A percentile compares a stretch with the other conserved stretches of the same genome.
Conservation (phyloP, 2,888 invertebrate genomes). For the Graphium colonna region DNA sequence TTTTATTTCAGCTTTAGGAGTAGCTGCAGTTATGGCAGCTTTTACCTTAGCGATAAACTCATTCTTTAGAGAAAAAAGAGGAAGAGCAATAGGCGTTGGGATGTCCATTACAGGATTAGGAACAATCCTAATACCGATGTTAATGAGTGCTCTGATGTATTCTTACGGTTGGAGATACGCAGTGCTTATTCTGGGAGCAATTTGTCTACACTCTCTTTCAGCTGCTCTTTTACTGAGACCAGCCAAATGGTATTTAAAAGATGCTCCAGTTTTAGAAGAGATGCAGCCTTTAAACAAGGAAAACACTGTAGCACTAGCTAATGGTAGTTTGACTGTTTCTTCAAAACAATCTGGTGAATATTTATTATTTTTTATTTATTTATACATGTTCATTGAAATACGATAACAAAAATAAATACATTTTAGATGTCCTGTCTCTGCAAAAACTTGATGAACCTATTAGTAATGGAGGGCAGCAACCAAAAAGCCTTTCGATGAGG, state of each 20-base stretch:
- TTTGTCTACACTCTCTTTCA: conserved; percentile 81
- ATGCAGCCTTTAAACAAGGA: conserved; percentile 55
- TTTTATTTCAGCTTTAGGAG: conserved; percentile 79
- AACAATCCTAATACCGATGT: conserved; percentile 82
- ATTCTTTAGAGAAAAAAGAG: conserved; percentile 82
- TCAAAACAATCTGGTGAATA: conserved; percentile 50
- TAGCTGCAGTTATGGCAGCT: conserved; percentile 80
- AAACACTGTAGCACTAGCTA: conserved; percentile 46
- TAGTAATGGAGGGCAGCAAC: conserved; percentile 43
- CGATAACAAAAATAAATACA: not conserved
- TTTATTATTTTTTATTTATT: not conserved
- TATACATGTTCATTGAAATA: too few species aligned
- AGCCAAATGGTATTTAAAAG: conserved; percentile 82
- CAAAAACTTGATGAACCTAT: conserved; percentile 39
- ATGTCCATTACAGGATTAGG: conserved; percentile 84
- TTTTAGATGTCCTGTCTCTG: conserved; percentile 48
- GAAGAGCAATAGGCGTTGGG: conserved; percentile 81
- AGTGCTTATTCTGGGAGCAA: conserved; percentile 80
- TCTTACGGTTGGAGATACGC: conserved; percentile 81
- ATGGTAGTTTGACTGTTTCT: conserved; percentile 48
- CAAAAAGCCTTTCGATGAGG: conserved; percentile 63
- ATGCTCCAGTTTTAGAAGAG: conserved; percentile 52
- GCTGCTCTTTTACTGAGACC: conserved; percentile 83
- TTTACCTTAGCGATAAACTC: conserved; percentile 83
- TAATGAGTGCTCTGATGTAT: conserved; percentile 78